Evolutionary conservation across 2,113 vertebrate genomes (phyloP).

Genomic region (Catharus minimus): DNA sequence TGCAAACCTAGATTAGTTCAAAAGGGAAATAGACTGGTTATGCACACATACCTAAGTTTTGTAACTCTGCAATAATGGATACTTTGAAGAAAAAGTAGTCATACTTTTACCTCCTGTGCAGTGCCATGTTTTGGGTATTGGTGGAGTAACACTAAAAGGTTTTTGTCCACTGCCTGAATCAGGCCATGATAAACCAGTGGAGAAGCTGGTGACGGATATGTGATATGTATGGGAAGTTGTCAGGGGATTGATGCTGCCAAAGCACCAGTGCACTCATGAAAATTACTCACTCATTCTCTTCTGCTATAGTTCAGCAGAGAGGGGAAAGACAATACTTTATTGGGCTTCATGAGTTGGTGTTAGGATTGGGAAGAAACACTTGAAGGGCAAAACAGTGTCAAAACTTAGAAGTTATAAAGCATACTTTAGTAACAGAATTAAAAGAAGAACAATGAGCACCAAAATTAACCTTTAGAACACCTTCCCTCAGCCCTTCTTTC

Average conservation of each 20-base stretch:
- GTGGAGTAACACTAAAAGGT: neutral
- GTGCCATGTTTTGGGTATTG: neutral
- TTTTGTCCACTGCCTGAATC: neutral
- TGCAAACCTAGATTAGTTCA: neutral
- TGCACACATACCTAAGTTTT: neutral
- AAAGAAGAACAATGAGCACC: neutral
- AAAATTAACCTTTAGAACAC: neutral
- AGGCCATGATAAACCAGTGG: neutral
- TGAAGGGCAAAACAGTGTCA: neutral
- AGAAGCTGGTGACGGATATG: neutral
- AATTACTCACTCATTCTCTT: neutral
- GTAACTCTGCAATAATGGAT: neutral
- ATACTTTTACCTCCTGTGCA: neutral
- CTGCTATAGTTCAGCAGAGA: neutral
- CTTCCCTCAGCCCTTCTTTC: neutral
- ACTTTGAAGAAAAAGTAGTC: neutral
- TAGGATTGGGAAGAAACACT: neutral
- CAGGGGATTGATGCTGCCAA: neutral
- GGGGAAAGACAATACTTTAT: neutral
- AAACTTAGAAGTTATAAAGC: neutral
- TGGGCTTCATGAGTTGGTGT: neutral
- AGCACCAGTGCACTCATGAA: rapidly evolving
- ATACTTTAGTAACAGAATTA: neutral
- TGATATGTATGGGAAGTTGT: neutral
- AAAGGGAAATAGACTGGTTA: neutral